Evolutionary conservation across 92 coral and sea anemone species (phyloP).

Genomic region (Heliopora coerulea): DNA sequence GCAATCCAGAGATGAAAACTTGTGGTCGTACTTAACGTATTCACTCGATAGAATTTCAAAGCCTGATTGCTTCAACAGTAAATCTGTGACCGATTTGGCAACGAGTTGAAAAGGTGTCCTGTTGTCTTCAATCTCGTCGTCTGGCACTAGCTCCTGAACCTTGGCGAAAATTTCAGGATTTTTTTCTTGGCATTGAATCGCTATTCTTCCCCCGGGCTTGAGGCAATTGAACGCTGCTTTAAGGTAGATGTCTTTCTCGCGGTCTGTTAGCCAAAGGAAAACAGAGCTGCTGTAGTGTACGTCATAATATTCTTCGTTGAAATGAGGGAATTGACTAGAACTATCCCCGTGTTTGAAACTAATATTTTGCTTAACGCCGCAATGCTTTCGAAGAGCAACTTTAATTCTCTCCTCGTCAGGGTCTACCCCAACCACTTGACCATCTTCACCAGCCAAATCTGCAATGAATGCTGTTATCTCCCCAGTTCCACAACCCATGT

Average conservation of each 20-base stretch:
- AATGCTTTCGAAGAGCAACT: slow-evolving; percentile 22
- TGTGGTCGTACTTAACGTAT: not conserved
- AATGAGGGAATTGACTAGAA: not conserved
- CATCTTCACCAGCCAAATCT: slow-evolving; percentile 3
- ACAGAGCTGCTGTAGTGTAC: not conserved
- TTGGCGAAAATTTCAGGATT: not conserved
- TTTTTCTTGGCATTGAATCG: not conserved
- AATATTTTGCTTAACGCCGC: not conserved
- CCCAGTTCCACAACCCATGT: slow-evolving; percentile 42
- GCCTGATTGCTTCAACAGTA: not conserved
- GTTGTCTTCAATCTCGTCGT: not conserved
- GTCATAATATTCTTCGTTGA: slow-evolving; percentile 3
- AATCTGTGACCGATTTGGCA: not conserved
- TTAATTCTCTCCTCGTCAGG: slow-evolving; percentile 31
- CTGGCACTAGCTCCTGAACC: not conserved
- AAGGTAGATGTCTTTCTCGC: not conserved
- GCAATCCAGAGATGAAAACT: not conserved
- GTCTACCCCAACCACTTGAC: slow-evolving; percentile 37
- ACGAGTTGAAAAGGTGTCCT: not conserved
- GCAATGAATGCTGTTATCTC: slow-evolving; percentile 33
- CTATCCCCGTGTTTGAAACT: not conserved
- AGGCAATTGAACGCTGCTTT: no score
- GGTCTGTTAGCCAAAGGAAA: not conserved
- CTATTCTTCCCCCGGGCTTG: not conserved
- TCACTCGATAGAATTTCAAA: slow-evolving; percentile 8